These are phyloP conservation scores for Branchinecta sandiegonensis DNA, from an alignment of 2,888 invertebrate species.

Conservation along the genomic window DNA sequence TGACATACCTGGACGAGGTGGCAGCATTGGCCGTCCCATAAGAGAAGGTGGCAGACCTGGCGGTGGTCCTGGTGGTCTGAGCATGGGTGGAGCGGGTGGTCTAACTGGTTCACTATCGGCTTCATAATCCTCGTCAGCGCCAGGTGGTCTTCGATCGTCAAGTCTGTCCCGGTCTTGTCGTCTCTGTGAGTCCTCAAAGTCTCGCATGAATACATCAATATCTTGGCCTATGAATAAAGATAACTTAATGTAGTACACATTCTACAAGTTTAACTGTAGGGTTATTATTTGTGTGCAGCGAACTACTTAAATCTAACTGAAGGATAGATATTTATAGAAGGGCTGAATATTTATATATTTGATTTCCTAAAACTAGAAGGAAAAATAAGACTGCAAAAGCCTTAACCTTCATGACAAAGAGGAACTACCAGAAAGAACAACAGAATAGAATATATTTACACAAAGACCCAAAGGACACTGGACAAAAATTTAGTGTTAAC, in stretches of 20 bases:
- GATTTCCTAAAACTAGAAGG: no score
- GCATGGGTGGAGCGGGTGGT: constrained; percentile 26
- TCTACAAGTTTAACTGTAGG: no score
- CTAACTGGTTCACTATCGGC: constrained; percentile 30
- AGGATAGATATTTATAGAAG: no score
- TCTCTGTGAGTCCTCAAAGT: constrained; percentile 56
- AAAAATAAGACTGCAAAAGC: no score
- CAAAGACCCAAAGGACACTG: no score
- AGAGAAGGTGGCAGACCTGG: constrained; percentile 32
- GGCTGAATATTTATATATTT: no score
- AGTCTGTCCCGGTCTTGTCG: constrained; percentile 44
- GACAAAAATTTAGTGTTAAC: no score
- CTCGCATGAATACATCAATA: constrained; percentile 80
- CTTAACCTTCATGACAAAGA: no score
- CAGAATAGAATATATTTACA: no score
- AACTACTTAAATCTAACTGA: no score
- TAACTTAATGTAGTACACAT: background rate
- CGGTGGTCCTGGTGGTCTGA: constrained; percentile 33
- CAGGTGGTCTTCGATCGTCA: constrained; percentile 39
- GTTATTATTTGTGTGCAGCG: no score
- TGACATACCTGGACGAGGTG: background rate
- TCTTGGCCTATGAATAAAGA: constrained; percentile 46
- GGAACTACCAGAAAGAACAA: no score
- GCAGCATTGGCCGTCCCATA: background rate
- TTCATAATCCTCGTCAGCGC: constrained; percentile 30